Evolutionary conservation across 2,888 invertebrate genomes (phyloP), one percentile per base, ranked within the genome.

Genomic region (Xiphydria camelus): DNA sequence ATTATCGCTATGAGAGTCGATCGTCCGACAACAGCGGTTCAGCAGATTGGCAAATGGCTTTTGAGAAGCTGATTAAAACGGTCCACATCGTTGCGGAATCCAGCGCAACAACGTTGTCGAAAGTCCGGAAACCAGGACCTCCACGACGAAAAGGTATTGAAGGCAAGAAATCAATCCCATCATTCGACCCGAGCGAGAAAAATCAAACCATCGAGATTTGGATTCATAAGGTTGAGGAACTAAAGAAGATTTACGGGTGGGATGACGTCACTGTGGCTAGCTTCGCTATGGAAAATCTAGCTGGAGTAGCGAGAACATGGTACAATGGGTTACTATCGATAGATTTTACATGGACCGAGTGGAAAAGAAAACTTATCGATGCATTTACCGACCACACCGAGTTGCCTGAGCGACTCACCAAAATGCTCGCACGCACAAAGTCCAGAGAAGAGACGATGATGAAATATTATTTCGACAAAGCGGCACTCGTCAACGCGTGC

Each of bases 151-250:
- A 14, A 22, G 4, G 3, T 10, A 14, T 22, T 1, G 41, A 46
- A 5, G 37, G 37, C 5, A 37, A 37, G 10, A 14, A 12, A 15
- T 41, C 46, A 2, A 46, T 46, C 15, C 41, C 41, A 5, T 3
- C 4, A 2, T 46, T 46, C 17, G 41, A 46, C 10, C 41, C 36
- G 2, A 25, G 21, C 9, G 15, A 9, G 12, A 41, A 41, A 14
- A 31, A 31, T 9, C 41, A 46, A 29, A 32, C 33, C 10, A 20
- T 45, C 17, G 32, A 36, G 12, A 20, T 32, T 3, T 41, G 41
- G 41, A 41, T 46, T 9, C 46, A 46, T n/a, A 46, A 46, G 17
- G 32, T 46, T 4, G 46, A 46, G 7, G 46, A 46, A 17, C 18
- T 41, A n/a, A 26, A 31, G 15, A 21, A 32, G 21, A 36, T 41